Evolutionary conservation across 2,888 invertebrate species (phyloP), one percentile per base, ranked within the genome.

Genomic region (Choristoneura rosaceana): DNA sequence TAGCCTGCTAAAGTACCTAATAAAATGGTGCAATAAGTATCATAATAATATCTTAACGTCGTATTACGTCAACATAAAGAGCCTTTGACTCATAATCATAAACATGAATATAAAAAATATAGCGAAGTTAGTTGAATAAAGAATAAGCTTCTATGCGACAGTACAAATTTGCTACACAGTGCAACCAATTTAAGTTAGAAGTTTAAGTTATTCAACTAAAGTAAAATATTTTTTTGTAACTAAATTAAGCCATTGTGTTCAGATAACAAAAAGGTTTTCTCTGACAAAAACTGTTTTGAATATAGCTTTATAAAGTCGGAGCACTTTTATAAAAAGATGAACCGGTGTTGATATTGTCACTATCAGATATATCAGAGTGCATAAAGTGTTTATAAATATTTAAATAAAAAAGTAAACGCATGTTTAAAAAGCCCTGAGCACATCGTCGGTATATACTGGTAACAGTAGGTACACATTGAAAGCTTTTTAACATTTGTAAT

Each of bases 211-310:
- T 52, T 9, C 52, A 52, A 52, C 2, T 52, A n/a, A n/a, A 47
- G n/a, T 17, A 52, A 52, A 52, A 52, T 8, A 52, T 52, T 9
- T 17, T 9, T 47, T n/a, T n/a, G 4, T 52, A 52, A 52, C 52
- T 52, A 15, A 52, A 52, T 52, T n/a, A 52, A 17, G 52, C 52
- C 52, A 52, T 52, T 52, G 52, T 52, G 52, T 52, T 52, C 52
- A 52, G 17, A 52, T 52, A 52, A 52, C n/a, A 52, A 52, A 17
- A 52, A 52, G 52, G 52, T 52, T 52, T 7, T 17, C 52, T n/a
- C 8, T 7, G 17, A 14, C 17, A 52, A 52, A 52, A 52, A 52
- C 52, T 8, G 15, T 52, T 52, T 52, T 52, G 17, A 15, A 52
- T 52, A 52, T 8, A 17, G 15, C 52, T 52, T 52, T 52, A 52